phyloP scores from a whole-genome alignment of 2,888 invertebrate species.

The Limnephilus auricula region DNA sequence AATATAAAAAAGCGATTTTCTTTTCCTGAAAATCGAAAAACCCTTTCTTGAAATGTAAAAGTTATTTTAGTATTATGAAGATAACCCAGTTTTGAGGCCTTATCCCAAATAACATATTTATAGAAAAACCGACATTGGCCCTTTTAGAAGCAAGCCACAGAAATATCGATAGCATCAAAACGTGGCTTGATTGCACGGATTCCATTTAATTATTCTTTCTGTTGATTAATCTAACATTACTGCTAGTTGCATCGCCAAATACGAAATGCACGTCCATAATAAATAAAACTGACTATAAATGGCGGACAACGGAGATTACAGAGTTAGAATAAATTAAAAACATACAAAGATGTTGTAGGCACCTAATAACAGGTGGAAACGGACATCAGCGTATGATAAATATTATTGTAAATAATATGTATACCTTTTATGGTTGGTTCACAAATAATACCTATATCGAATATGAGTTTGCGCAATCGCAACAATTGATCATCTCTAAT shows the following conservation, averaged over 20 bases:
- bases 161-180: not conserved
- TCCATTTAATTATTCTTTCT: constrained; percentile 8
- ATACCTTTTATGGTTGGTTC: not conserved
- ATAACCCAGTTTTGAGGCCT: too few relatives aligned
- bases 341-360: not conserved
- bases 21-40: too few relatives aligned
- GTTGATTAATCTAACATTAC: not conserved
- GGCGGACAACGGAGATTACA: not conserved
- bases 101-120: too few relatives aligned
- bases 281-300: not conserved
- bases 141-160: too few relatives aligned
- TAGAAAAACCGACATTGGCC: too few relatives aligned
- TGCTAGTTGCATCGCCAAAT: not conserved
- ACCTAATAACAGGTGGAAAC: not conserved
- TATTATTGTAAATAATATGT: not conserved
- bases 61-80: too few relatives aligned
- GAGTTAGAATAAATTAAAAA: constrained; percentile 16
- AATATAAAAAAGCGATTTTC: too few relatives aligned
- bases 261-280: not conserved
- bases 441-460: not conserved
- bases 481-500: not conserved
- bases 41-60: too few relatives aligned
- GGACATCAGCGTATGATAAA: not conserved
- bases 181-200: not conserved
- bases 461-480: not conserved